Evolutionary conservation across 2,888 invertebrate species (phyloP).

Genomic region (Andrena dorsata): DNA sequence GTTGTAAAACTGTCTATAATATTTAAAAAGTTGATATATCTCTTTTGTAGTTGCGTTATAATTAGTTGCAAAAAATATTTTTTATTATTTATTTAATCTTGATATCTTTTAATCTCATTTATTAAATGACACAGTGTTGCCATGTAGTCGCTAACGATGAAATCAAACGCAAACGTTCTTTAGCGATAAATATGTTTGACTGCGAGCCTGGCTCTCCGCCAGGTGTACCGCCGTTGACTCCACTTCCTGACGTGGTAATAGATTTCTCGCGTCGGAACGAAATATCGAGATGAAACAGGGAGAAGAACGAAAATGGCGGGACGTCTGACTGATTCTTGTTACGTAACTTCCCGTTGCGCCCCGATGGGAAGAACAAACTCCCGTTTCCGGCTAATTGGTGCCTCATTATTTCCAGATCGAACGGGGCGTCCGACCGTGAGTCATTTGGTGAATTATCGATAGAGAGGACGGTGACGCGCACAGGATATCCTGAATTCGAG

Average conservation of each 20-base stretch:
- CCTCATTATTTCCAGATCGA: conserved; percentile 50
- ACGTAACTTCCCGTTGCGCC: conserved; percentile 28
- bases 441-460: conserved; percentile 35
- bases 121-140: neutral
- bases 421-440: conserved; percentile 13
- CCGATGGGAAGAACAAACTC: conserved; percentile 41
- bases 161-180: conserved; percentile 45
- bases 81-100: too few relatives aligned
- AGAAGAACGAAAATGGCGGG: neutral
- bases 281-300: conserved; percentile 47
- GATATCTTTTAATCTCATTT: neutral
- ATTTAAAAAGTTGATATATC: too few relatives aligned
- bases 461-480: conserved; percentile 37
- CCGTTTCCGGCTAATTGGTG: conserved; percentile 55
- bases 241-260: conserved; percentile 67
- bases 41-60: too few relatives aligned
- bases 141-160: neutral
- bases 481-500: conserved; percentile 47
- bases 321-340: conserved; percentile 18
- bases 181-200: conserved; percentile 61
- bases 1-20: too few relatives aligned
- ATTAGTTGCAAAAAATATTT: too few relatives aligned
- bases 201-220: conserved; percentile 65
- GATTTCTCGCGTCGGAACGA: conserved; percentile 51
- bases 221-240: conserved; percentile 56